Conservation (phyloP, 2,888 invertebrate genomes). For the Eristalis tenax region DNA sequence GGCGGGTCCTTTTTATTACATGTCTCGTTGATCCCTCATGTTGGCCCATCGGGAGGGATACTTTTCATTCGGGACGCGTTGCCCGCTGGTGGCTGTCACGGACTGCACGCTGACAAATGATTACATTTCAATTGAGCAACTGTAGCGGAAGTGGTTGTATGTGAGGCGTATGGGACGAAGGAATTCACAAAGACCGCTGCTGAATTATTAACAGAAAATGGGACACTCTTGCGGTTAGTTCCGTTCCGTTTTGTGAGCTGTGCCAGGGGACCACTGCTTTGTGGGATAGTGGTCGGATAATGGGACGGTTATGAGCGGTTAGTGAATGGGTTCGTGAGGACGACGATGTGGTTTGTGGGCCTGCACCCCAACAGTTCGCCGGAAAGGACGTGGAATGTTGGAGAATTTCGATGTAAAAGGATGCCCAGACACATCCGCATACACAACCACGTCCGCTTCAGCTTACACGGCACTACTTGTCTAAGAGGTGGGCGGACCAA, state of each 20-base stretch:
- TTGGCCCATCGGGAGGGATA: conserved; percentile 1
- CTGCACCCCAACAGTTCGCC: too few relatives aligned
- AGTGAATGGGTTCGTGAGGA: background rate
- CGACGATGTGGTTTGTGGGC: background rate
- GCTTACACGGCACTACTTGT: background rate
- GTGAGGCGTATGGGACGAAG: conserved; percentile 43
- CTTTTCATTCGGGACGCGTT: conserved; percentile 47
- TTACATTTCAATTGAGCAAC: conserved; percentile 65
- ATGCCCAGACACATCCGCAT: too few relatives aligned
- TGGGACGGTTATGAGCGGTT: conserved; percentile 4
- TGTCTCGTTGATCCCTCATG: conserved; percentile 55
- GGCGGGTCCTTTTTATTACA: conserved; percentile 50
- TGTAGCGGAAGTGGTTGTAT: conserved; percentile 67
- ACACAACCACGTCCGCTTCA: too few relatives aligned
- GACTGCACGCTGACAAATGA: conserved; percentile 59
- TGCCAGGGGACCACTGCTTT: background rate
- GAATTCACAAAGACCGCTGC: conserved; percentile 39
- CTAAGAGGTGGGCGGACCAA: background rate
- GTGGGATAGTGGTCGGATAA: conserved; percentile 27
- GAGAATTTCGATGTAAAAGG: too few relatives aligned
- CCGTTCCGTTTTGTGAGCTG: background rate
- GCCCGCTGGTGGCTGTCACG: background rate
- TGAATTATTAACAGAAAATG: conserved; percentile 48
- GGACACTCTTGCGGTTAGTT: conserved; percentile 10
- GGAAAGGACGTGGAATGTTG: too few relatives aligned